Conservation (phyloP, 2,797 vertebrate species). For the Gephyroberyx darwinii region DNA sequence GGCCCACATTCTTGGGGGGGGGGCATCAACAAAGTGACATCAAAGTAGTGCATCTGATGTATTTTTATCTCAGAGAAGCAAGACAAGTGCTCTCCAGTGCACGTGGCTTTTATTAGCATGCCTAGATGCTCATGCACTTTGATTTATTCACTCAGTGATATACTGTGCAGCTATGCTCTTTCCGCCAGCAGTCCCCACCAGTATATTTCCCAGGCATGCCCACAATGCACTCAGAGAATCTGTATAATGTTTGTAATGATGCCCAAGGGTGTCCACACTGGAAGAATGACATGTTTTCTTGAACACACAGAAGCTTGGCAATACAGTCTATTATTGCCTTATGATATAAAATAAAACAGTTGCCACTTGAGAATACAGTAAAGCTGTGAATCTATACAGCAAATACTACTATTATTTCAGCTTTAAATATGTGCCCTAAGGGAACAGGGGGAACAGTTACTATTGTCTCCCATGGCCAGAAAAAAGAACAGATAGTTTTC, state of each 20-base stretch:
- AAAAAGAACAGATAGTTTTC: background rate
- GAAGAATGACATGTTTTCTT: background rate
- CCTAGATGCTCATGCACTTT: conserved; percentile 24
- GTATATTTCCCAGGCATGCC: conserved; percentile 9
- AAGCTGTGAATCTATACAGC: background rate
- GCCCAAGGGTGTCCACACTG: background rate
- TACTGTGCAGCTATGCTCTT: background rate
- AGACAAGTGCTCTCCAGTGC: conserved; percentile 8
- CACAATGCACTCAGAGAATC: conserved; percentile 5
- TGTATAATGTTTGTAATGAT: conserved; percentile 5
- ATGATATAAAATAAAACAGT: background rate
- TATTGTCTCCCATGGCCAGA: background rate
- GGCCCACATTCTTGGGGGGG: conserved; percentile 1
- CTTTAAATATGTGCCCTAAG: background rate
- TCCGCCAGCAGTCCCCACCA: background rate
- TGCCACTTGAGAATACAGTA: conserved; percentile 3
- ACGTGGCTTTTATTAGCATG: conserved; percentile 24
- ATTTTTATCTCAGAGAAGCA: conserved; percentile 18
- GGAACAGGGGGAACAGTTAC: background rate
- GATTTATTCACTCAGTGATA: conserved; percentile 34
- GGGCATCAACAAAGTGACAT: conserved; percentile 1
- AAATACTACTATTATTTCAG: no score
- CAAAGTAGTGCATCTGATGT: background rate
- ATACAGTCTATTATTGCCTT: background rate
- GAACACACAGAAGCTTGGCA: background rate